Conservation (phyloP, 2,113 vertebrate genomes). For the Willisornis vidua region DNA sequence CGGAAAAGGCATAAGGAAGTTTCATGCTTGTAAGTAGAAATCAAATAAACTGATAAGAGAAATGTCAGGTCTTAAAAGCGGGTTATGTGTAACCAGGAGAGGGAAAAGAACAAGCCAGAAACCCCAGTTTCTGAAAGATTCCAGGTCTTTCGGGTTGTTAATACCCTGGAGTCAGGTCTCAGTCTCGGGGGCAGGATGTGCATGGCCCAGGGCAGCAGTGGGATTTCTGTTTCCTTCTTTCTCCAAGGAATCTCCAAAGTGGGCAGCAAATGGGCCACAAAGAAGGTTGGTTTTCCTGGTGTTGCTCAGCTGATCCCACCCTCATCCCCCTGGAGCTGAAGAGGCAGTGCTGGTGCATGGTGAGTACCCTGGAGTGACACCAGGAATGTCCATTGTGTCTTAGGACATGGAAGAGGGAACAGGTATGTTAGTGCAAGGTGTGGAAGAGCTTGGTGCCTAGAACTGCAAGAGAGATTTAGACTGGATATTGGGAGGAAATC, state of each 20-base stretch:
- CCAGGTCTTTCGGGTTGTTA: neutral
- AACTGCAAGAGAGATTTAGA: neutral
- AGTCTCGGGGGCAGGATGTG: neutral
- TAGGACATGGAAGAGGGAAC: neutral
- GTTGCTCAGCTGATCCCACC: neutral
- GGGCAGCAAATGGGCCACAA: neutral
- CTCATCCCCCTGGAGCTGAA: neutral
- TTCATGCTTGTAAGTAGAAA: neutral
- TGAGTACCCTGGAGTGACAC: fast-evolving
- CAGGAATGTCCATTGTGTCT: neutral
- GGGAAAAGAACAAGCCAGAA: neutral
- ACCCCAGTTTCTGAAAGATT: neutral
- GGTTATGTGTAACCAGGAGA: neutral
- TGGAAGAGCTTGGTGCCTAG: neutral
- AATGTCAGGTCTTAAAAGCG: neutral
- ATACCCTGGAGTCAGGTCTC: neutral
- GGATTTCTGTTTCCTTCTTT: neutral
- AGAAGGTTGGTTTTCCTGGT: neutral
- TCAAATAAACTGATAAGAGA: neutral
- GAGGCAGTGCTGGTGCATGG: neutral
- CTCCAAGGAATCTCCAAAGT: neutral
- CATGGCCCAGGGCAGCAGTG: neutral
- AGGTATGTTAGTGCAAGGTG: fast-evolving
- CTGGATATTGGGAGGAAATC: neutral
- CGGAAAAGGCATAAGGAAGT: neutral